These are phyloP conservation scores for Leptopilina syphax DNA, from an alignment of 2,888 invertebrate species.

Conservation along the genomic window DNA sequence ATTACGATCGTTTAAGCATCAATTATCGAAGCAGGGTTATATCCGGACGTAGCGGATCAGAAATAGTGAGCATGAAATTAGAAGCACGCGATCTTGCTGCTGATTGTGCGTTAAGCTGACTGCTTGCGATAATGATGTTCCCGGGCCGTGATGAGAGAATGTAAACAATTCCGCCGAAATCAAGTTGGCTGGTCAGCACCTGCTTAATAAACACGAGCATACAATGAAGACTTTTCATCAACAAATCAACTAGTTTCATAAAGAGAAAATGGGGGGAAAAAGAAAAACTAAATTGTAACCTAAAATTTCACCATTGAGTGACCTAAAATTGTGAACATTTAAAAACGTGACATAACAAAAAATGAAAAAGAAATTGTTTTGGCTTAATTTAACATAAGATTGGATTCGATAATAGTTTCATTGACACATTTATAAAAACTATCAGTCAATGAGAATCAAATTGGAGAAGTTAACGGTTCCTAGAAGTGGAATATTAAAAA, in stretches of 20 bases:
- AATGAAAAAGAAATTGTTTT: too few species aligned
- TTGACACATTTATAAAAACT: too few species aligned
- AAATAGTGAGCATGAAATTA: conserved; percentile 36
- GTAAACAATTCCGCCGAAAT: conserved; percentile 31
- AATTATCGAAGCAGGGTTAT: conserved; percentile 20
- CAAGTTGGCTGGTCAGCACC: conserved; percentile 12
- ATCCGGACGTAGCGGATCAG: conserved; percentile 22
- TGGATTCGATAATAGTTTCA: too few species aligned
- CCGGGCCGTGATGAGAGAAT: neutral
- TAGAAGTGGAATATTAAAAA: too few species aligned
- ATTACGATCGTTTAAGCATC: conserved; percentile 12
- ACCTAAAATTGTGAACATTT: too few species aligned
- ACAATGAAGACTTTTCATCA: neutral
- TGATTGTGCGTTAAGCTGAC: conserved; percentile 37
- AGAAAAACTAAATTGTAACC: too few species aligned
- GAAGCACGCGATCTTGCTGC: conserved; percentile 35
- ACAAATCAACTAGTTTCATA: too few species aligned
- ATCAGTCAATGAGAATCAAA: too few species aligned
- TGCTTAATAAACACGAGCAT: conserved; percentile 11
- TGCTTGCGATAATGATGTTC: conserved; percentile 28
- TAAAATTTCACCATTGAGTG: too few species aligned
- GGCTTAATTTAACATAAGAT: too few species aligned
- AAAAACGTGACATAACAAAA: neutral
- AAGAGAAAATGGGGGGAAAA: too few species aligned
- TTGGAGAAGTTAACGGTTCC: too few species aligned